Base-by-base conservation (phyloP, 2,888 invertebrate genomes). In the Sminthurides aquaticus region DNA sequence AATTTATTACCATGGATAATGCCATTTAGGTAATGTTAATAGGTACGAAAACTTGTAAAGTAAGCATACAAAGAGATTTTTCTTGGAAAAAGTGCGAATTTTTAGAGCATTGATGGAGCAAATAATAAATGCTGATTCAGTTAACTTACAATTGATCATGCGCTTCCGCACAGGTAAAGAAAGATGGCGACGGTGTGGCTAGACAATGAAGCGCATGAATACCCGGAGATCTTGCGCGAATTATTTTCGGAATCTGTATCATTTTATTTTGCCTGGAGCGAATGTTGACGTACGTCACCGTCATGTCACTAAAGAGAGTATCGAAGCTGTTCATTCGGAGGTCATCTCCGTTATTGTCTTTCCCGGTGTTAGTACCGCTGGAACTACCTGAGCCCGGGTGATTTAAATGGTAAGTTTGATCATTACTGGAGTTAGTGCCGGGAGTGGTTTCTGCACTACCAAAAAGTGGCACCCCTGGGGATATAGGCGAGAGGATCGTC, bases 241-340 rank as follows among this genome's bases (percentile, higher is more conserved):
- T 49, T 3, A 63, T 27, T 58, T 63, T 63, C 1, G 63, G 63
- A 20, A 63, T 20, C 20, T 58, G 57, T 29, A 63, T 58, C 22
- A 26, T 63, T 26, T 58, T 63, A 34, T 63, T 63, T n/a, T 63
- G 63, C 18, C 63, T 27, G 11, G 63, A 63, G 15, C 63, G 49
- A 15, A 63, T 28, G 29, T 57, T 63, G 20, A 57, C 57, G n/a
- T 63, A 63, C 3, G 63, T 49, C 58, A 63, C 49, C 18, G 63
- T 63, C 63, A 63, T 63, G 25, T 63, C 63, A n/a, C 34, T 26
- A 22, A 63, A 28, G 15, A 57, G 28, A 26, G 22, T 49, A 8
- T 60, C 60, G 24, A 60, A 52, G 5, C 52, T 20, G 52, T 8
- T 18, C 18, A 52, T 20, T 22, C 20, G 5, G 15, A 8, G 5